These are phyloP conservation scores for Neelides sp. DNA, from an alignment of 1,140 invertebrate species.

Conservation along the genomic window DNA sequence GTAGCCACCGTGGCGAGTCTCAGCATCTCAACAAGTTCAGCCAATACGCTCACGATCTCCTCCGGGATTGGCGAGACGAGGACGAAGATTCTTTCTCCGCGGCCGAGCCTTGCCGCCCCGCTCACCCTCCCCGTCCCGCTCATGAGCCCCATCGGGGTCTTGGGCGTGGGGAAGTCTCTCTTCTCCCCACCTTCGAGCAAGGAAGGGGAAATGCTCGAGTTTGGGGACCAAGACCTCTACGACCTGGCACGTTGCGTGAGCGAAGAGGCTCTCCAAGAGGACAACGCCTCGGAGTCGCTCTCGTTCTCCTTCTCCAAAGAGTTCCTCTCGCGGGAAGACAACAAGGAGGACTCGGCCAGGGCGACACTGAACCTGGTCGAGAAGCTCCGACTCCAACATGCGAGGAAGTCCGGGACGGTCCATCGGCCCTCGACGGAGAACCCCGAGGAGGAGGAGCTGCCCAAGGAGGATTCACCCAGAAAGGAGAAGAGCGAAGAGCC, in stretches of 20 bases:
- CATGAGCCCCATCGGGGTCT: conserved; percentile 41
- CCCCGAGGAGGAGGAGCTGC: conserved; percentile 30
- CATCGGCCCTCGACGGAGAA: conserved; percentile 21
- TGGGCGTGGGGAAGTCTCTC: conserved; percentile 18
- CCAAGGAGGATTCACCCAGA: conserved; percentile 17
- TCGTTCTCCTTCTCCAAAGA: conserved; percentile 48
- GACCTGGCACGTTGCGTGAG: conserved; percentile 30
- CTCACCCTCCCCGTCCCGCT: conserved; percentile 55
- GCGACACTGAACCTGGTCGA: conserved; percentile 66
- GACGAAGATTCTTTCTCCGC: conserved; percentile 32
- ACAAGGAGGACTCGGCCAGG: conserved; percentile 58
- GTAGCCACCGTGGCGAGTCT: no score
- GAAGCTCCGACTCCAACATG: conserved; percentile 54
- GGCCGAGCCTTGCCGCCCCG: conserved; percentile 40
- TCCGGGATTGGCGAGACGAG: conserved; percentile 59
- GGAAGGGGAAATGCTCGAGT: conserved; percentile 28
- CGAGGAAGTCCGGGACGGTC: conserved; percentile 45
- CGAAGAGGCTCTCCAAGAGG: conserved; percentile 19
- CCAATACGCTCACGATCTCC: conserved; percentile 73
- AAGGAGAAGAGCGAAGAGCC: background rate
- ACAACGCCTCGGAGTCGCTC: conserved; percentile 35
- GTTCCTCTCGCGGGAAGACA: conserved; percentile 60
- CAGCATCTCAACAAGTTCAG: no score
- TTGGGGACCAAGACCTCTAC: conserved; percentile 31
- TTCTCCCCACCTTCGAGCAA: conserved; percentile 24